Evolutionary conservation across 2,797 vertebrate species (phyloP), one percentile per base, ranked within the genome.

Genomic region (Threskiornis aethiopicus): DNA sequence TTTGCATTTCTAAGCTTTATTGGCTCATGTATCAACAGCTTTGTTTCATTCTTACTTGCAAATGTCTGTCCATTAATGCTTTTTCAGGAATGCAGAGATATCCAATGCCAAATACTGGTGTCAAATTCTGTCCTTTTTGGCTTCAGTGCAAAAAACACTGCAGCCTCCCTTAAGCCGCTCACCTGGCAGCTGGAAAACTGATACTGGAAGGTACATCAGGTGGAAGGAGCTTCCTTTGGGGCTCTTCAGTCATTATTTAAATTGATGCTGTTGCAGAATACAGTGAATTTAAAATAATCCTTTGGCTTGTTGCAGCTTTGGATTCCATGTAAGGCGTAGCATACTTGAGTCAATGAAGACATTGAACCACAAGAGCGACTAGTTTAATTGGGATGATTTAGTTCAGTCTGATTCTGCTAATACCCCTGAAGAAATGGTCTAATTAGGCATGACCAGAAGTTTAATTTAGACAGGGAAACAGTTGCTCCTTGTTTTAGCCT

Each of bases 361-460:
- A 22, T 16, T 75, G 83, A 90, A 62, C 28, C 25, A 49, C 41
- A 35, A 82, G 71, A 59, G 59, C 2, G 4, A 29, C 13, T 84
- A 12, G 18, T 85, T 82, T 77, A 67, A 91, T 79, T 90, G 47
- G 39, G n/a, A 76, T 61, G 31, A 73, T 72, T 87, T 89, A 73
- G 42, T 90, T 90, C 44, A 62, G 26, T 93, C 77, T 91, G 33
- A 71, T 76, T 78, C 66, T 64, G 22, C 42, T 91, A 77, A 76
- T 77, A 55, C 20, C 44, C 13, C 35, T 73, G 59, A 95, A 87
- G 71, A 94, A 85, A 86, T 44, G 24, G 37, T 85, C 71, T 87
- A 73, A 95, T 97, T 92, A 87, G n/a, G 44, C 37, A n/a, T 92
- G 85, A 93, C 81, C 33, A 70, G 62, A 66, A 76, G 55, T 87